These are phyloP conservation scores for Cyprinodon variegatus DNA, from an alignment of 2,113 vertebrate genomes.

Conservation along the genomic window DNA sequence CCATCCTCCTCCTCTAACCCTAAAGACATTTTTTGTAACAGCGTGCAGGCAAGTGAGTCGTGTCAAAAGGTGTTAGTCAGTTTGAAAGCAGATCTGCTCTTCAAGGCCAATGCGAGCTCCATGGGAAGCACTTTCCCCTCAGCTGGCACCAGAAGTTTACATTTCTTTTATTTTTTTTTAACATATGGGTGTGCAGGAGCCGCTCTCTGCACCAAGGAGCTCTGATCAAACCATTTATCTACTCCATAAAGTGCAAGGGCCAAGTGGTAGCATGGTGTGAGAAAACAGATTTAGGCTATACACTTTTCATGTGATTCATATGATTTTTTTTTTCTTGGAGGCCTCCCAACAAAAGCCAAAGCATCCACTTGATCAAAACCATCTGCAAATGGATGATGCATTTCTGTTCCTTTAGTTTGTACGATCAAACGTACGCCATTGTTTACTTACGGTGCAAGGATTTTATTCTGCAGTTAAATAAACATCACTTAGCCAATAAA, in stretches of 20 bases:
- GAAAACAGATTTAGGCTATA: constrained; percentile 28
- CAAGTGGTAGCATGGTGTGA: constrained; percentile 36
- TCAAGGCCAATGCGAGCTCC: constrained; percentile 64
- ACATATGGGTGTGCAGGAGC: constrained; percentile 32
- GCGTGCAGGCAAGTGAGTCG: constrained; percentile 73
- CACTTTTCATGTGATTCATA: constrained; percentile 22
- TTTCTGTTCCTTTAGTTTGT: constrained; percentile 15
- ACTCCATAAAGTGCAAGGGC: constrained; percentile 62
- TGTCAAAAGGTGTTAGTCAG: constrained; percentile 78
- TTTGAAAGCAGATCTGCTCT: constrained; percentile 79
- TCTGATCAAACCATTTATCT: constrained; percentile 71
- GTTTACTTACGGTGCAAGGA: constrained; percentile 42
- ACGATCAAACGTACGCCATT: constrained; percentile 30
- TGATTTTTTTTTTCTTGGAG: not conserved
- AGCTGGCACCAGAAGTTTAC: constrained; percentile 55
- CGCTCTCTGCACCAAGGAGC: constrained; percentile 60
- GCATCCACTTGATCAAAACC: constrained; percentile 1
- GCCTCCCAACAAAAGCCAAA: not conserved
- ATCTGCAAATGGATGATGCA: not conserved
- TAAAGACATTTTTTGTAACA: constrained; percentile 72
- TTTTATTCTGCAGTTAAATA: constrained; percentile 59
- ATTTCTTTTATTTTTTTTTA: constrained; percentile 15
- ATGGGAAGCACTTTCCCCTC: constrained; percentile 64
- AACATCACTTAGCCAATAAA: constrained; percentile 49
- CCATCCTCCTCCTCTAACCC: constrained; percentile 4